Conservation (phyloP, 1,140 invertebrate species). For the Arctopsyche grandis region DNA sequence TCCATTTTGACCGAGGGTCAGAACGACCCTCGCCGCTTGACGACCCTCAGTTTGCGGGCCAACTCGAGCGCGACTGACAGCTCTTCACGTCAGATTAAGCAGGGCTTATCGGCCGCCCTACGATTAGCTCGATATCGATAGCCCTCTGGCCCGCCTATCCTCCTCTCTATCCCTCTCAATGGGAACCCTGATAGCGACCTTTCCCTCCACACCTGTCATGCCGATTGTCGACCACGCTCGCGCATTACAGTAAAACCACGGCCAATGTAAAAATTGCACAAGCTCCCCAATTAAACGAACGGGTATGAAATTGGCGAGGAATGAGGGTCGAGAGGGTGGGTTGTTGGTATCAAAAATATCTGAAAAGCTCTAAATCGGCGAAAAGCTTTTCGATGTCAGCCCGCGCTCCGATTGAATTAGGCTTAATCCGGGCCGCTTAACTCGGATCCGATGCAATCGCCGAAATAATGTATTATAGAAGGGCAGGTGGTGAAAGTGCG, state of each 20-base stretch:
- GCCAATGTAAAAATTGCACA: conserved; percentile 21
- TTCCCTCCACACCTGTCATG: no score
- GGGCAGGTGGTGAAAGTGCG: no score
- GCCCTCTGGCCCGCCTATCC: neutral
- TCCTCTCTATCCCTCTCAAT: no score
- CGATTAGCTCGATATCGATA: conserved; percentile 19
- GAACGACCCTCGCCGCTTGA: neutral
- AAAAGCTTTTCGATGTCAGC: conserved; percentile 19
- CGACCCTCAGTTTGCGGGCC: conserved; percentile 18
- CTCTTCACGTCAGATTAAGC: conserved; percentile 48
- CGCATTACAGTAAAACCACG: conserved; percentile 7
- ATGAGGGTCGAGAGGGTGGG: neutral
- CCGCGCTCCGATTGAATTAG: conserved; percentile 4
- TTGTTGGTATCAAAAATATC: neutral
- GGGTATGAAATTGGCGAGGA: no score
- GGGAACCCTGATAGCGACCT: no score
- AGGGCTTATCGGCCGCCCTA: conserved; percentile 23
- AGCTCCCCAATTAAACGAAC: neutral
- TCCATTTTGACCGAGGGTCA: neutral
- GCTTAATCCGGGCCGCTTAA: conserved; percentile 9
- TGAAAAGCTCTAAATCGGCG: conserved; percentile 2
- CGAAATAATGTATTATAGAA: no score
- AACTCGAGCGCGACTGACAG: conserved; percentile 44
- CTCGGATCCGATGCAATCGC: conserved; percentile 12
- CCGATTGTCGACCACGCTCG: neutral